Evolutionary conservation across 2,888 invertebrate genomes (phyloP).

Genomic region (Drosophila villosipedis): DNA sequence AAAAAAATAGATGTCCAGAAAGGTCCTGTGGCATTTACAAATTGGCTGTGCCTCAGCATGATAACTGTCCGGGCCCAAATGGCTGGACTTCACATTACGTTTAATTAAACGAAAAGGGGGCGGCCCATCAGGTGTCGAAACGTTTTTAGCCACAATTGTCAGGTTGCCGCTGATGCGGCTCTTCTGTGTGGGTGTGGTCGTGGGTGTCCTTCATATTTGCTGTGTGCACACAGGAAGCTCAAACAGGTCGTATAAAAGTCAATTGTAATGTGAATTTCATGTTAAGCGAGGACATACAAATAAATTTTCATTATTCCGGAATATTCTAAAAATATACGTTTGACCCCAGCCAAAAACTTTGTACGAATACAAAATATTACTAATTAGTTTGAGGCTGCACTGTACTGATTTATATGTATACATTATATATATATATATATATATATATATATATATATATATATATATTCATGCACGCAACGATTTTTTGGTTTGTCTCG

Average conservation of each 20-base stretch:
- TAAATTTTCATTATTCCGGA: constrained; percentile 49
- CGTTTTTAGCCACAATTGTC: constrained; percentile 54
- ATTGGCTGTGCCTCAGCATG: constrained; percentile 30
- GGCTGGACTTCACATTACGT: constrained; percentile 57
- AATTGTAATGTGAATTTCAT: constrained; percentile 75
- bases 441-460: not conserved
- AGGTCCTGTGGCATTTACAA: constrained; percentile 45
- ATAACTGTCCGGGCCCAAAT: constrained; percentile 51
- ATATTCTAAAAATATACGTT: constrained; percentile 21
- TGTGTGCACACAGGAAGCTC: constrained; percentile 11
- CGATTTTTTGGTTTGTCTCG: constrained; percentile 13
- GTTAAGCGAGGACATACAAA: constrained; percentile 49
- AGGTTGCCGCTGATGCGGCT: not conserved
- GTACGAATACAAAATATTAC: constrained; percentile 54
- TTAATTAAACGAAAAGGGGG: constrained; percentile 67
- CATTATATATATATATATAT: not conserved
- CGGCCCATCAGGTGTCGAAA: constrained; percentile 59
- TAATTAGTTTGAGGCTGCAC: constrained; percentile 38
- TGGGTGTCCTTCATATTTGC: constrained; percentile 16
- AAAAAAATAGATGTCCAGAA: constrained; percentile 13
- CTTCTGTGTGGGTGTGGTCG: constrained; percentile 1
- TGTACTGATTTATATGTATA: not conserved
- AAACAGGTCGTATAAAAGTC: constrained; percentile 53
- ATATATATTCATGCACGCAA: not conserved
- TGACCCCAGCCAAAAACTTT: constrained; percentile 10